Conservation (phyloP, 2,113 vertebrate genomes). For the Hemichromis elongatus region DNA sequence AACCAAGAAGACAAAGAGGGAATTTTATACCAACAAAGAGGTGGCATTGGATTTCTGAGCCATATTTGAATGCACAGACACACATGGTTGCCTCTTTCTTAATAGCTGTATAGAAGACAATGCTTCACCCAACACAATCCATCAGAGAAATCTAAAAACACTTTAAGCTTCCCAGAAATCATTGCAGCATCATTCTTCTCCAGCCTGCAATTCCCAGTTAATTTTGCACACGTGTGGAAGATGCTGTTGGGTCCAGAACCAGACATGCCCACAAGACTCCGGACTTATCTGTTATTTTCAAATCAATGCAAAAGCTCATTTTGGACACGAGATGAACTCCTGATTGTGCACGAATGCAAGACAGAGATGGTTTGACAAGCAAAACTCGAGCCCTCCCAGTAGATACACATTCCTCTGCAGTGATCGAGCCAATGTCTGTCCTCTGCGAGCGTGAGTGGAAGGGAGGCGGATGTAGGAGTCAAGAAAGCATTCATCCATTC, state of each 20-base stretch:
- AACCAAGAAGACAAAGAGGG: background rate
- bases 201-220: background rate
- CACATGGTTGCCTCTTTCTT: background rate
- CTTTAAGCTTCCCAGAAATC: background rate
- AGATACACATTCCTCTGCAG: conserved; percentile 21
- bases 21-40: background rate
- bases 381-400: background rate
- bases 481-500: background rate
- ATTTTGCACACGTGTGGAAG: background rate
- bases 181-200: background rate
- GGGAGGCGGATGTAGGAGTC: background rate
- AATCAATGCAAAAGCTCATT: background rate
- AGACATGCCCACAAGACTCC: background rate
- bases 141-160: background rate
- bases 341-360: background rate
- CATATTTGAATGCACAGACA: background rate
- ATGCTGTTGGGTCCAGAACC: background rate
- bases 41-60: background rate
- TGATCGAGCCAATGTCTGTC: background rate
- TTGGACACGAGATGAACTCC: background rate
- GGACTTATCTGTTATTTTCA: background rate
- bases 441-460: background rate
- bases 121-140: background rate
- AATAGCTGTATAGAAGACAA: background rate
- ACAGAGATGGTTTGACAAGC: background rate